These are phyloP conservation scores for Mohoua ochrocephala DNA, from an alignment of 2,113 vertebrate genomes.

Conservation along the genomic window DNA sequence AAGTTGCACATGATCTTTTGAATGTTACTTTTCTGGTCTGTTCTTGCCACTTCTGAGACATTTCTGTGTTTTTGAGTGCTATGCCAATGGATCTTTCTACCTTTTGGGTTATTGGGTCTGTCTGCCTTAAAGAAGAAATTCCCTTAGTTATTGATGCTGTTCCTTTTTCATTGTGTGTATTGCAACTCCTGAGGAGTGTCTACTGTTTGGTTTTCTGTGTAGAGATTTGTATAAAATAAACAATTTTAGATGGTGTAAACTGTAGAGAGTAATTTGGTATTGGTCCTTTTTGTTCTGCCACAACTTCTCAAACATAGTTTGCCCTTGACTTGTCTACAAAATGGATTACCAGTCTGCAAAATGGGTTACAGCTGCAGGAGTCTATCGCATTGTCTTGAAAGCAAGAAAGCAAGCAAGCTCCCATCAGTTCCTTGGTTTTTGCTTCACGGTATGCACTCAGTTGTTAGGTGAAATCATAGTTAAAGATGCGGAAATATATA, in stretches of 20 bases:
- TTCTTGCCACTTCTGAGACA: neutral
- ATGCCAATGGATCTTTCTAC: neutral
- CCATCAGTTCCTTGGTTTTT: neutral
- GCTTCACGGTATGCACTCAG: neutral
- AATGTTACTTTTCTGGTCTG: neutral
- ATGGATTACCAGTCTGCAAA: neutral
- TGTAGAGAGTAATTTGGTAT: neutral
- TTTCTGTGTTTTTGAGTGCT: neutral
- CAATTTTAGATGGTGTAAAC: neutral
- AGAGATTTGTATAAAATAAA: neutral
- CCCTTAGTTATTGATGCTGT: neutral
- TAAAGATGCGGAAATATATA: neutral
- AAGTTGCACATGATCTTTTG: neutral
- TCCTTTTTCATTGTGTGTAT: neutral
- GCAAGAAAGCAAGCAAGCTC: neutral
- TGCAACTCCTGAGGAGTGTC: neutral
- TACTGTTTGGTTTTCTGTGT: neutral
- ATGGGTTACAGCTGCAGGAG: neutral
- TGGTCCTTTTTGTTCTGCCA: neutral
- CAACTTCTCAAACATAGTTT: neutral
- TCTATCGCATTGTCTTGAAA: neutral
- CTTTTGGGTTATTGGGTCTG: neutral
- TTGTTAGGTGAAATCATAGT: neutral
- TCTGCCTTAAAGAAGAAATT: neutral
- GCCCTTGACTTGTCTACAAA: neutral